Base-by-base conservation (phyloP, 2,113 vertebrate genomes). In the Edolisoma coerulescens region DNA sequence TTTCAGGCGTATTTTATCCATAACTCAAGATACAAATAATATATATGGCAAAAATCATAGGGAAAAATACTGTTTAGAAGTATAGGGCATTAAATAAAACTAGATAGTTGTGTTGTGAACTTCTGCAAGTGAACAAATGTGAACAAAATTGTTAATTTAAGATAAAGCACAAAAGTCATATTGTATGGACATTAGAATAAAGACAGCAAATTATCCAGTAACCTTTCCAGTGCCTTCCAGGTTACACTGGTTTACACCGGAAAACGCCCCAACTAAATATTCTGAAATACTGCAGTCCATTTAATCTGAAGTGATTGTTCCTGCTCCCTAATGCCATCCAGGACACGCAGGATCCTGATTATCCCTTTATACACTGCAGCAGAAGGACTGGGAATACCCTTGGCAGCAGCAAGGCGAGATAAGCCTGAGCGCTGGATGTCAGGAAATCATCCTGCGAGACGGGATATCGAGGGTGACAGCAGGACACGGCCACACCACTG, bases 231-330 rank as follows among this genome's bases (percentile, higher is more conserved):
- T 6, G 64, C 19, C 52, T 57, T 30, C 30, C 7, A 68, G 28
- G 35, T 49, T n/a, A 26, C 7, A 18, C 26, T 39, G 37, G 26
- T 83, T 79, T 53, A 71, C 44, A 79, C 17, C 39, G 83, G 39
- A 45, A 83, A 65, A 68, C 0, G 4, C n/a, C 61, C 20, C 37
- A 56, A 1, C 6, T 23, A 49, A 2, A 1, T 27, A 13, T 23
- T 64, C 49, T 33, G 37, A 74, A 79, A 53, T 15, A 41, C 22
- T 16, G 5, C 35, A 61, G 13, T 27, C 53, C 22, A 41, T 33
- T 45, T 69, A 13, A 33, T 16, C 39, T 70, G 32, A 52, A 65
- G 30, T 5, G 22, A 8, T n/a, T 53, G 44, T 37, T 69, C 11
- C 63, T 32, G 59, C 45, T 73, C n/a, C 26, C 13, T 73, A 15